Percentiles rank a stretch among this genome's conserved stretches.
Conservation (phyloP, 1,140 invertebrate genomes). For the Cydia amplana region DNA sequence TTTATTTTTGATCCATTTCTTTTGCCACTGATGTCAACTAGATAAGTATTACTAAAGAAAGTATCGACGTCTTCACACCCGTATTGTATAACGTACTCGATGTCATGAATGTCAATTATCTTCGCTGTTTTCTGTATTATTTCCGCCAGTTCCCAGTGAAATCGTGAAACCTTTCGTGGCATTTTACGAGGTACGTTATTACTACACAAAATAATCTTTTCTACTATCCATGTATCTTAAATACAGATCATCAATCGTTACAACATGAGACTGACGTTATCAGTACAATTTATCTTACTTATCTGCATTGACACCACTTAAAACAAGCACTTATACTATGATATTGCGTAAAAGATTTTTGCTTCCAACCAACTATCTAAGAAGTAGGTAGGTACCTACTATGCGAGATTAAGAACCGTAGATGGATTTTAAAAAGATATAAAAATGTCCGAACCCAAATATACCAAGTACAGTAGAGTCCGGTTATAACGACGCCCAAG, state of each 20-base stretch:
- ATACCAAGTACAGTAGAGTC: too few species aligned
- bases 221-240: constrained; percentile 38
- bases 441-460: too few species aligned
- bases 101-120: constrained; percentile 47
- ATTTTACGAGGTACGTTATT: constrained; percentile 42
- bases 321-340: background rate
- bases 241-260: constrained; percentile 15
- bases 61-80: constrained; percentile 55
- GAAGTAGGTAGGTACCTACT: too few species aligned
- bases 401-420: background rate
- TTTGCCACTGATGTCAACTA: constrained; percentile 51
- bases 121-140: constrained; percentile 56
- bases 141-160: constrained; percentile 52
- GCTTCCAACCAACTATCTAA: background rate
- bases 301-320: background rate
- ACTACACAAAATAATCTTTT: constrained; percentile 33
- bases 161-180: constrained; percentile 58
- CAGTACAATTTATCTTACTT: constrained; percentile 10
- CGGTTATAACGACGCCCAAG: too few species aligned
- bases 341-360: background rate
- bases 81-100: constrained; percentile 48
- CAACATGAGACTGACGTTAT: constrained; percentile 40
- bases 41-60: constrained; percentile 50
- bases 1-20: constrained; percentile 50
- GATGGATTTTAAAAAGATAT: background rate